Percentiles rank a stretch among this genome's conserved stretches.
Evolutionary conservation across 2,113 vertebrate species (phyloP).

Genomic region (Isichthys henryi): DNA sequence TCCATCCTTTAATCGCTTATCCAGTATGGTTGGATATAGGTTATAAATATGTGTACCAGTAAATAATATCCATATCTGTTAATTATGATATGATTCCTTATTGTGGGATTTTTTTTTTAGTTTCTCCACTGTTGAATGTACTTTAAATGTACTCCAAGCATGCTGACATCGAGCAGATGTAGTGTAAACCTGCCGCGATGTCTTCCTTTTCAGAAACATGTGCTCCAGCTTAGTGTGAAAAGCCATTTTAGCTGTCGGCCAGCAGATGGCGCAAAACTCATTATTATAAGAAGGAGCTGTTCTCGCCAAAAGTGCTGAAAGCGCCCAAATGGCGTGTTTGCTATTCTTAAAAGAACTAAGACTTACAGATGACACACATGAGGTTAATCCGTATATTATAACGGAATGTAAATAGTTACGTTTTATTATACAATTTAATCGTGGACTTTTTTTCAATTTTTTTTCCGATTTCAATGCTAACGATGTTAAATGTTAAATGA

Average conservation of each 20-base stretch:
- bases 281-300: slow-evolving; percentile 46
- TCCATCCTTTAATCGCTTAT: not conserved
- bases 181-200: not conserved
- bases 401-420: not conserved
- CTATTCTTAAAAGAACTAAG: not conserved
- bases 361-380: not conserved
- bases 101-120: not conserved
- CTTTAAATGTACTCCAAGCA: not conserved
- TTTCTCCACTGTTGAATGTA: not conserved
- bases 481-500: not conserved
- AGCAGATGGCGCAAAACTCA: slow-evolving; percentile 69
- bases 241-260: slow-evolving; percentile 44
- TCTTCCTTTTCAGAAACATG: not conserved
- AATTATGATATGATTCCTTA: not conserved
- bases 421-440: not conserved
- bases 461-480: not conserved
- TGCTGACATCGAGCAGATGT: not conserved
- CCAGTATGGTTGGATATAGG: not conserved
- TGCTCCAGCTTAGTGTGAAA: not conserved
- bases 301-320: slow-evolving; percentile 43
- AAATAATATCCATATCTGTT: not conserved
- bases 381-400: not conserved
- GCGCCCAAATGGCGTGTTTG: not conserved
- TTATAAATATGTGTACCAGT: not conserved
- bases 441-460: not conserved